These are phyloP conservation scores for Xiphorhynchus elegans DNA, from an alignment of 2,113 vertebrate species.

Conservation along the genomic window DNA sequence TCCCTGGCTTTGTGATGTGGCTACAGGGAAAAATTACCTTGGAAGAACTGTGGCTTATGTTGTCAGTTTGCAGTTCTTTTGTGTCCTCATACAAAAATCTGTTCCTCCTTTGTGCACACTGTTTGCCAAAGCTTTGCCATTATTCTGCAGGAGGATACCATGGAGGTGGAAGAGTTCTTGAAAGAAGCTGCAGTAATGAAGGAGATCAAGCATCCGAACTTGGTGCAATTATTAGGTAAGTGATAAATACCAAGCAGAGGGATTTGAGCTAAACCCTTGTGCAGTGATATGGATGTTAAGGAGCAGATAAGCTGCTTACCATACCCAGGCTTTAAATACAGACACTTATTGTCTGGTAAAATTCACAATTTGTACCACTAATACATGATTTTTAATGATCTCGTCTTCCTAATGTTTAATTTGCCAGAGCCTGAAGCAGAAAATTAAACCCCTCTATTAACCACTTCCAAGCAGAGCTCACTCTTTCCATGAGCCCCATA, in stretches of 20 bases:
- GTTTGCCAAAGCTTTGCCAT: constrained; percentile 7
- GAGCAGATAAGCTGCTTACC: constrained; percentile 42
- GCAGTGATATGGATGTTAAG: constrained; percentile 11
- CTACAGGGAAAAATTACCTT: not conserved
- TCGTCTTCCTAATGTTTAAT: not conserved
- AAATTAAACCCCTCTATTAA: constrained; percentile 25
- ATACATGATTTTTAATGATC: constrained; percentile 40
- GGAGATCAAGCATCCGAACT: constrained; percentile 97
- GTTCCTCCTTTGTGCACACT: not conserved
- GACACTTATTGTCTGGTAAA: constrained; percentile 33
- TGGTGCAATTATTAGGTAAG: constrained; percentile 95
- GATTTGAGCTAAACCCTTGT: constrained; percentile 10
- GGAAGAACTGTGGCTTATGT: not conserved
- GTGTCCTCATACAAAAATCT: not conserved
- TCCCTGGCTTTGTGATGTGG: not conserved
- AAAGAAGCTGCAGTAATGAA: constrained; percentile 99
- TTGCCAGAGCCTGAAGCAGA: constrained; percentile 23
- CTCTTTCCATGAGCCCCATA: not conserved
- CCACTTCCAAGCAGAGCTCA: not conserved
- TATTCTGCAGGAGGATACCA: constrained; percentile 92
- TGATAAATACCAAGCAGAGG: constrained; percentile 24
- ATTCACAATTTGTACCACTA: constrained; percentile 19
- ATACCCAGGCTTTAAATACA: constrained; percentile 4
- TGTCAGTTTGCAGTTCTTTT: not conserved
- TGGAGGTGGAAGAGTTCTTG: constrained; percentile 99